Percentiles rank a stretch among this genome's conserved stretches.
phyloP scores from a whole-genome alignment of 2,888 invertebrate genomes.

The Tuta absoluta region DNA sequence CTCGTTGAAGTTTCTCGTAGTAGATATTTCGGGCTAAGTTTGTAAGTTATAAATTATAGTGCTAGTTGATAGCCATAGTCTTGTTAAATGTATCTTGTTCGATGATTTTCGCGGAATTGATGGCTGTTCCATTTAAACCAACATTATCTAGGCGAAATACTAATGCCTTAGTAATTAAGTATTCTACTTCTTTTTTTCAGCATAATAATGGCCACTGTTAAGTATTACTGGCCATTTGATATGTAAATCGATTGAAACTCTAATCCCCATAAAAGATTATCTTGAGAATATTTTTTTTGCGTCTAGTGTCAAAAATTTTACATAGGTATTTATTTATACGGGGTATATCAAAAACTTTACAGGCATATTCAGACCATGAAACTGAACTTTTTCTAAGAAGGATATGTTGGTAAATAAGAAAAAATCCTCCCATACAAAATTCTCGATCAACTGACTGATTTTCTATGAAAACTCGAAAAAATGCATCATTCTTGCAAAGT shows the following conservation, averaged over 20 bases:
- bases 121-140: conserved; percentile 15
- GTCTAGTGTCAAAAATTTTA: too few species aligned
- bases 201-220: too few species aligned
- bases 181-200: not conserved
- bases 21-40: conserved; percentile 32
- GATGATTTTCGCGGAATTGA: conserved; percentile 8
- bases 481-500: too few species aligned
- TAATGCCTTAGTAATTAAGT: not conserved
- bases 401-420: too few species aligned
- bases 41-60: conserved; percentile 33
- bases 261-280: not conserved
- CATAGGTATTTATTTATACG: too few species aligned
- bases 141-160: not conserved
- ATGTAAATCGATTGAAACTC: not conserved
- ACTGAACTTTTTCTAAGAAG: too few species aligned
- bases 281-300: not conserved
- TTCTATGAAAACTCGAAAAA: too few species aligned
- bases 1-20: conserved; percentile 33
- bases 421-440: too few species aligned
- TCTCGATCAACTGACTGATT: too few species aligned
- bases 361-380: too few species aligned
- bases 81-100: conserved; percentile 21
- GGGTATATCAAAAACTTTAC: too few species aligned
- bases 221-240: not conserved
- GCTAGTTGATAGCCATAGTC: conserved; percentile 28